Percentiles rank a stretch among this genome's conserved stretches.
Conservation (phyloP, 1,140 invertebrate genomes). For the Drosophila novamexicana region DNA sequence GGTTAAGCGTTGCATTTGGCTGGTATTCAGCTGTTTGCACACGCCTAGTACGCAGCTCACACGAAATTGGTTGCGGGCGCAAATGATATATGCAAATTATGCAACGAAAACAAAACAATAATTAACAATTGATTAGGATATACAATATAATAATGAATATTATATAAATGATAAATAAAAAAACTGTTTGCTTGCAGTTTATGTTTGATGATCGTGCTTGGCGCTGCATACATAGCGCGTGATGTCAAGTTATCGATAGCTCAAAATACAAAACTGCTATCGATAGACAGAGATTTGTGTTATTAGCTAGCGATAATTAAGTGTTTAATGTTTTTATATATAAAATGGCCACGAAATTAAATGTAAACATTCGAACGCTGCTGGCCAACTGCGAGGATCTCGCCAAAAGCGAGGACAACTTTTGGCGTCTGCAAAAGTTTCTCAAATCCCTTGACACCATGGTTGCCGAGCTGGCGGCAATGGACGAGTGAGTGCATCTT, state of each 20-base stretch:
- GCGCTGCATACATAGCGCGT: background rate
- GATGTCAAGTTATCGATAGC: background rate
- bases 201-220: background rate
- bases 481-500: conserved; percentile 86
- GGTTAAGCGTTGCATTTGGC: conserved; percentile 38
- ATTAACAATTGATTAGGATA: too few relatives aligned
- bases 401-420: conserved; percentile 88
- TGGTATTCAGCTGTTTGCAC: conserved; percentile 36
- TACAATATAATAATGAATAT: too few relatives aligned
- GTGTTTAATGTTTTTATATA: conserved; percentile 58
- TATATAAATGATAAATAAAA: too few relatives aligned
- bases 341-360: conserved; percentile 86
- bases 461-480: conserved; percentile 88
- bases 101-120: background rate
- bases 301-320: background rate
- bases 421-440: conserved; percentile 90
- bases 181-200: background rate
- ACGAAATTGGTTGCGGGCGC: background rate
- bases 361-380: conserved; percentile 89
- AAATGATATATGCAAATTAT: background rate
- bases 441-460: conserved; percentile 89
- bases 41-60: conserved; percentile 25
- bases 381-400: conserved; percentile 89
- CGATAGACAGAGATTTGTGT: conserved; percentile 16
- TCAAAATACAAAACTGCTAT: background rate